phyloP scores from a whole-genome alignment of 2,113 vertebrate genomes.

The Macrotis lagotis region DNA sequence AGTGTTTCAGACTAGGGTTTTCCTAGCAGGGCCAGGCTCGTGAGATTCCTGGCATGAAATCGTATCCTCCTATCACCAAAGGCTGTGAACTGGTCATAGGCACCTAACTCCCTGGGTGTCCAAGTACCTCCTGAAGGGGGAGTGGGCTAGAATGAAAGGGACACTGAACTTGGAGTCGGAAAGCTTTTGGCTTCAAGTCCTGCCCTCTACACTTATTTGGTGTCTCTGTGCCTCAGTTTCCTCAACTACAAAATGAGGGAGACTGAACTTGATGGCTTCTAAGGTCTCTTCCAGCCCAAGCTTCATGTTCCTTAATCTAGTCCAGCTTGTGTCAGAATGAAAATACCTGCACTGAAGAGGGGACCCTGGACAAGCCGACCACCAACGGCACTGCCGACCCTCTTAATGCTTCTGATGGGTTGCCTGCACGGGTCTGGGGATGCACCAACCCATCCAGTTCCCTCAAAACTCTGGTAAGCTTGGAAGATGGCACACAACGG shows the following conservation, averaged over 20 bases:
- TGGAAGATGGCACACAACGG: fast-evolving
- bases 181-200: background rate
- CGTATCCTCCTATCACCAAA: background rate
- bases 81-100: too few relatives aligned
- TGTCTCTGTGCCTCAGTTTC: background rate
- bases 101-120: background rate
- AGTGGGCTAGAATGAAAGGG: background rate
- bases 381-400: background rate
- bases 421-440: background rate
- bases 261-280: background rate
- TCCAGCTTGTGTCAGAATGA: background rate
- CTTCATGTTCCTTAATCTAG: too few relatives aligned
- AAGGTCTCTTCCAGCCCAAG: background rate
- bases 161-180: background rate
- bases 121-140: background rate
- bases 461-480: background rate
- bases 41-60: background rate
- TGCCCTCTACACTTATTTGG: background rate
- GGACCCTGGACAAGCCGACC: background rate
- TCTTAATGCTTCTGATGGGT: background rate
- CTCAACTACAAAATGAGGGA: background rate
- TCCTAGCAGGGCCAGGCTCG: too few relatives aligned
- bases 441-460: background rate
- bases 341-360: background rate
- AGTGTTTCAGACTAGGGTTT: too few relatives aligned